These are phyloP conservation scores for Alosa alosa DNA, from an alignment of 2,113 vertebrate species.

Conservation along the genomic window DNA sequence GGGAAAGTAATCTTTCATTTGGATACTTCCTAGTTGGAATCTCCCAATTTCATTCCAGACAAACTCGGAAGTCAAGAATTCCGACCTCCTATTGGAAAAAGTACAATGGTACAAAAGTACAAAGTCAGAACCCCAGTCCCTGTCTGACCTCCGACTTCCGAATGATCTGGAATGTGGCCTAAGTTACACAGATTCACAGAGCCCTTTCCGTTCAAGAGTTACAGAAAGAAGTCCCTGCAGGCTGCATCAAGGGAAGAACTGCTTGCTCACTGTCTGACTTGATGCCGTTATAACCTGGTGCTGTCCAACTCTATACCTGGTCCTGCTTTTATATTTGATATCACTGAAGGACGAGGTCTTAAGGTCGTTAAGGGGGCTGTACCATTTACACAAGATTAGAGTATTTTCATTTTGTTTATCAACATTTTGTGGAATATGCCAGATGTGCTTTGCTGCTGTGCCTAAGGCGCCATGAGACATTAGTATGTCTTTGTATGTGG, in stretches of 20 bases:
- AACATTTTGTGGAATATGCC: neutral
- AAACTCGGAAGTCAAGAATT: too few species aligned
- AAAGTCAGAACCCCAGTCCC: too few species aligned
- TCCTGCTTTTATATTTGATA: neutral
- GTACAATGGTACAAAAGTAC: too few species aligned
- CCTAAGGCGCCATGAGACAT: neutral
- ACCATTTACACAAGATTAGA: neutral
- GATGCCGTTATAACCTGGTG: neutral
- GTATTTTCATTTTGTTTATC: neutral
- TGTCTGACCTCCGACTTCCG: too few species aligned
- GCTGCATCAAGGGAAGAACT: too few species aligned
- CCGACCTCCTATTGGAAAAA: too few species aligned
- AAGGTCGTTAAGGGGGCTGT: neutral
- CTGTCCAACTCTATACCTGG: neutral
- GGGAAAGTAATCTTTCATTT: constrained; percentile 41
- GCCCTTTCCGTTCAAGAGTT: neutral
- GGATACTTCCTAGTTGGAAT: neutral
- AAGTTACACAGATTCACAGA: neutral
- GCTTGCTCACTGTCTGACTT: neutral
- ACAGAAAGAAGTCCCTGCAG: neutral
- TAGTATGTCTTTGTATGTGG: neutral
- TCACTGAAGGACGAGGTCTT: neutral
- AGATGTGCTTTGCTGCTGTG: too few species aligned
- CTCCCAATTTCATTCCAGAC: too few species aligned
- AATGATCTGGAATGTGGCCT: too few species aligned